These are phyloP conservation scores for Piscicola geometra DNA, from an alignment of 2,888 invertebrate species.

Conservation along the genomic window DNA sequence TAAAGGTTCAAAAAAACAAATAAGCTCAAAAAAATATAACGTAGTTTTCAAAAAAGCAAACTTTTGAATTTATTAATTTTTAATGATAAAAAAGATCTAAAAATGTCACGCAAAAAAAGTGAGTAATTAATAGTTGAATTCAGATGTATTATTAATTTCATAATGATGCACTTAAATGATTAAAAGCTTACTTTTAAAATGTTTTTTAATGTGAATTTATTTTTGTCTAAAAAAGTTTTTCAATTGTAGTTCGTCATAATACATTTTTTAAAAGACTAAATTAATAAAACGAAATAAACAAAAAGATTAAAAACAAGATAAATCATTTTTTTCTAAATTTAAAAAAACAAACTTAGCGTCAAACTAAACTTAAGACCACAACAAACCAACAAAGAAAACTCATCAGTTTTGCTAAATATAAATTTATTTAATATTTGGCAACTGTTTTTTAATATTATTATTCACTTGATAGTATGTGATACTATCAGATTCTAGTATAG, in stretches of 20 bases:
- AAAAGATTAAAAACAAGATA: neutral
- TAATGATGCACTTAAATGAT: too few relatives aligned
- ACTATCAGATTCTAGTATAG: conserved; percentile 9
- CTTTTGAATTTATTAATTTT: too few relatives aligned
- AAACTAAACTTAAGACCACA: neutral
- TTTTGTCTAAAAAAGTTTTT: neutral
- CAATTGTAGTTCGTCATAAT: neutral
- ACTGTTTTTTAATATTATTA: neutral
- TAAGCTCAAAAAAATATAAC: too few relatives aligned
- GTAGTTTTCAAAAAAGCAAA: too few relatives aligned
- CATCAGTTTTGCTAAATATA: neutral
- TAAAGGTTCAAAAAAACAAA: too few relatives aligned
- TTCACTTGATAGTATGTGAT: conserved; percentile 7
- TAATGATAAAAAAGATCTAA: too few relatives aligned
- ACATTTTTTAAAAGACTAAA: neutral
- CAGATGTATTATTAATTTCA: too few relatives aligned
- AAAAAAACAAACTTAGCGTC: neutral
- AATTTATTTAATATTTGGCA: neutral
- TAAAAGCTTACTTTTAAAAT: too few relatives aligned
- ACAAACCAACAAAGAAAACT: neutral
- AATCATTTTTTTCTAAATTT: neutral
- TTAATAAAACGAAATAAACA: neutral
- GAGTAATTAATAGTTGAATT: too few relatives aligned
- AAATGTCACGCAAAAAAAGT: too few relatives aligned
- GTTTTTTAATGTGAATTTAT: too few relatives aligned